A percentile compares a stretch with the other conserved stretches of the same genome.
phyloP scores from a whole-genome alignment of 1,140 invertebrate species.

The Drosophila miranda region DNA sequence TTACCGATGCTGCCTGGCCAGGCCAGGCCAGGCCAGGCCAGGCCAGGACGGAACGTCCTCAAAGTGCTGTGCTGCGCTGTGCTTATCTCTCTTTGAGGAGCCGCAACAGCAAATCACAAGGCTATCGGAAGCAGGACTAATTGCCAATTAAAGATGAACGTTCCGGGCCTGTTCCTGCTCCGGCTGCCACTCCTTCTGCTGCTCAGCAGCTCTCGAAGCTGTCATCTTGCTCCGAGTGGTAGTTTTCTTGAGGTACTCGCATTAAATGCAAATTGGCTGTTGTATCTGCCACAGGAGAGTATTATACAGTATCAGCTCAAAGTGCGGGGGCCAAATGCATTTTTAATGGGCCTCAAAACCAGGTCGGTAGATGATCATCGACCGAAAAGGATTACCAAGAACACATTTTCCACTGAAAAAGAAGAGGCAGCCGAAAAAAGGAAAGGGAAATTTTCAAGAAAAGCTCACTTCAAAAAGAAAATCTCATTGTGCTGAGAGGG shows the following conservation, averaged over 20 bases:
- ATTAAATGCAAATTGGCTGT: conserved; percentile 45
- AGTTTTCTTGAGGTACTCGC: conserved; percentile 10
- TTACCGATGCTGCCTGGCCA: conserved; percentile 37
- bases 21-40: conserved; percentile 6
- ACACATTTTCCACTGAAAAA: not conserved
- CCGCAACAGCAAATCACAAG: conserved; percentile 53
- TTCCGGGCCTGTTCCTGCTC: not conserved
- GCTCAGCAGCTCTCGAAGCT: not conserved
- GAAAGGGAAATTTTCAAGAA: not conserved
- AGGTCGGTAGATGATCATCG: too few relatives aligned
- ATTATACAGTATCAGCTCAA: conserved; percentile 16
- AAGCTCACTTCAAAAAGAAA: conserved; percentile 9
- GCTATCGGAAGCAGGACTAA: conserved; percentile 64
- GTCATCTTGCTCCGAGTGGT: not conserved
- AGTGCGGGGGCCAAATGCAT: conserved; percentile 38
- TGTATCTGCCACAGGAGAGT: too few relatives aligned
- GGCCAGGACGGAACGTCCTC: not conserved
- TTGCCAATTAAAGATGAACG: conserved; percentile 75
- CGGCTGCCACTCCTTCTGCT: not conserved
- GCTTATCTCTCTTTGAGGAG: conserved; percentile 27
- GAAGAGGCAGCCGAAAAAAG: too few relatives aligned
- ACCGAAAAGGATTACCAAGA: conserved; percentile 9
- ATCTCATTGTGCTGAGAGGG: not conserved
- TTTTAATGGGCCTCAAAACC: conserved; percentile 30
- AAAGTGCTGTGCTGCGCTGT: conserved; percentile 5